These are phyloP conservation scores for Asobara japonica DNA, from an alignment of 1,140 invertebrate genomes.

Conservation along the genomic window DNA sequence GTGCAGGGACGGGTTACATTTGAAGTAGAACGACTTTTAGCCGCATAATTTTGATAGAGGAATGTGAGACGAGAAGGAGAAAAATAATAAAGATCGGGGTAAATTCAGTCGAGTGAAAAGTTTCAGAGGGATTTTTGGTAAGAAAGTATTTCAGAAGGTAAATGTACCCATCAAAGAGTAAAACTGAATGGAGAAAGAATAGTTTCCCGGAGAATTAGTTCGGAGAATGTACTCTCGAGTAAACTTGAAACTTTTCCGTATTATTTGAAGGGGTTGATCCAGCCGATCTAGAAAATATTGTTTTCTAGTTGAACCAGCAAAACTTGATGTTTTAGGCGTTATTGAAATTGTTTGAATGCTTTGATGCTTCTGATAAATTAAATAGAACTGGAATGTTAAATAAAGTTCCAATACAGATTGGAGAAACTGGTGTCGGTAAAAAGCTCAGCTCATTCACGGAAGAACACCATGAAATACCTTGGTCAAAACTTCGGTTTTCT, in stretches of 20 bases:
- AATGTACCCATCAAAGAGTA: background rate
- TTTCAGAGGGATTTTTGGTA: background rate
- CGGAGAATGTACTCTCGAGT: background rate
- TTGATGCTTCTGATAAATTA: background rate
- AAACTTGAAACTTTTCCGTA: background rate
- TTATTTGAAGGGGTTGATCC: background rate
- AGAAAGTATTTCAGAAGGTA: background rate
- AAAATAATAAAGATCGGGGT: background rate
- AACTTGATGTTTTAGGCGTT: background rate
- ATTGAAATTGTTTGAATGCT: background rate
- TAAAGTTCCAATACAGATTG: too few relatives aligned
- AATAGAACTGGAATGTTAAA: too few relatives aligned
- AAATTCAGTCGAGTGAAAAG: background rate
- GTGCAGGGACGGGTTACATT: background rate
- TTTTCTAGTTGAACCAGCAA: background rate
- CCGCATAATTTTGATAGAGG: constrained; percentile 10
- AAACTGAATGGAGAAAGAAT: constrained; percentile 2
- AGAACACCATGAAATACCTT: too few relatives aligned
- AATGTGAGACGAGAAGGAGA: constrained; percentile 1
- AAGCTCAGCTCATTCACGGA: too few relatives aligned
- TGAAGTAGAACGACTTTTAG: background rate
- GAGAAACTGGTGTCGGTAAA: too few relatives aligned
- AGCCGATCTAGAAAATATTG: background rate
- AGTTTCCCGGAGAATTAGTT: background rate
- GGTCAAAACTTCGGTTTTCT: too few relatives aligned